A percentile compares a stretch with the other conserved stretches of the same genome.
phyloP scores from a whole-genome alignment of 2,113 vertebrate species.

The Ptychochromis oligacanthus region DNA sequence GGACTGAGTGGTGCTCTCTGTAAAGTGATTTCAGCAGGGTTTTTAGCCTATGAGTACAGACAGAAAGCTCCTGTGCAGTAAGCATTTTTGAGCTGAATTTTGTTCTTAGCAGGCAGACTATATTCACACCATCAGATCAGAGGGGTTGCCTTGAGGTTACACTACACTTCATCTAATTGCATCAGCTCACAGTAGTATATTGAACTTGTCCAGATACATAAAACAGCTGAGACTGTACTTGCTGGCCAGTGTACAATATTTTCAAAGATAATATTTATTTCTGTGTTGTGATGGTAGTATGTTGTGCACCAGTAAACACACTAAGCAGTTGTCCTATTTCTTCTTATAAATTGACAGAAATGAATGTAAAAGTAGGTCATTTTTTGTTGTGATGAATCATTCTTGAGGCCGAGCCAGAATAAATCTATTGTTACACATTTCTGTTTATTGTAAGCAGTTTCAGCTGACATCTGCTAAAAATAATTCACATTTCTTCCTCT shows the following conservation, averaged over 20 bases:
- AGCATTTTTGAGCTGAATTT: constrained; percentile 26
- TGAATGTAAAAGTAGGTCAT: constrained; percentile 43
- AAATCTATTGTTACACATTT: constrained; percentile 46
- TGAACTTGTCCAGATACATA: constrained; percentile 54
- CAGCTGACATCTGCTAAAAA: constrained; percentile 42
- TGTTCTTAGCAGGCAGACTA: constrained; percentile 19
- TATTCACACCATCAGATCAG: constrained; percentile 45
- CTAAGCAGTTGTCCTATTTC: neutral
- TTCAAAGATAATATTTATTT: constrained; percentile 37
- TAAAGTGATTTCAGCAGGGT: constrained; percentile 8
- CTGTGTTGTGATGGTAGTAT: constrained; percentile 28
- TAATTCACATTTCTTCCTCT: constrained; percentile 24
- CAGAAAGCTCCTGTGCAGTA: neutral
- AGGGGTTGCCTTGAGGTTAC: constrained; percentile 54
- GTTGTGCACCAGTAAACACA: constrained; percentile 10
- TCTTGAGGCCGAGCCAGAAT: constrained; percentile 28
- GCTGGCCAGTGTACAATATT: constrained; percentile 18
- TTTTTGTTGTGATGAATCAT: constrained; percentile 53
- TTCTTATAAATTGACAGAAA: constrained; percentile 21
- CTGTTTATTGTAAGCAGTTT: constrained; percentile 49
- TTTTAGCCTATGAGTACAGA: neutral
- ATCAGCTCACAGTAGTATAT: constrained; percentile 60
- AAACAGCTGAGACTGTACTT: constrained; percentile 32
- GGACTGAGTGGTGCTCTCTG: neutral
- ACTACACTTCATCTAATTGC: constrained; percentile 57